Conservation (phyloP, 64 coral and sea anemone genomes). For the Anthopleura sola region DNA sequence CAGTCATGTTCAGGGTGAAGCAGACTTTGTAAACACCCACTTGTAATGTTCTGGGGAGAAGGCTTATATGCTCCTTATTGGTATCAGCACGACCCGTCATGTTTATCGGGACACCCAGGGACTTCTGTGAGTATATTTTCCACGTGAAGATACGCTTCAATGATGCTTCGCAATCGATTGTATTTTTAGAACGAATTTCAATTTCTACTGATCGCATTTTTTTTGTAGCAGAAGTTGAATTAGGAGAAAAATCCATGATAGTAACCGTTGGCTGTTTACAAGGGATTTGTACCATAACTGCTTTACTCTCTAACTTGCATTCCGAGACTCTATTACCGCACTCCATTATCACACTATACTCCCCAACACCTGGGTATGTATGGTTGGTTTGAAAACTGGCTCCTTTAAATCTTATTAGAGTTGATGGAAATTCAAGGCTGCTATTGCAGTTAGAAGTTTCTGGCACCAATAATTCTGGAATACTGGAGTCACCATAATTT, state of each 20-base stretch:
- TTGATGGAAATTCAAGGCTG: not conserved
- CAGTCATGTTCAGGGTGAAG: slow-evolving; percentile 23
- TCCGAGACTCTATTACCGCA: not conserved
- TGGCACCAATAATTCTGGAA: not conserved
- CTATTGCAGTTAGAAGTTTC: not conserved
- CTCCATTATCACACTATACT: not conserved
- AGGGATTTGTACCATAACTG: not conserved
- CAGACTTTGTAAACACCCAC: not conserved
- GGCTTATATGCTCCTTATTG: not conserved
- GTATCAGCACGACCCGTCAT: not conserved
- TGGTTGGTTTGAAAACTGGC: not conserved
- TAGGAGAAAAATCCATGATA: not conserved
- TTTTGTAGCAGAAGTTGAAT: not conserved
- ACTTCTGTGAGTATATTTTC: not conserved
- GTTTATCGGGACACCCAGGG: not conserved
- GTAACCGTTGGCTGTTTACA: slow-evolving; percentile 2
- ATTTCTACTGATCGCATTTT: not conserved
- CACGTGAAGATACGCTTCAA: not conserved
- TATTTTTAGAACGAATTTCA: slow-evolving; percentile 11
- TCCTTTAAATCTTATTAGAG: not conserved
- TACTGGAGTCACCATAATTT: not conserved
- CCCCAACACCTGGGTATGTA: not conserved
- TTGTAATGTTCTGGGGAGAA: not conserved
- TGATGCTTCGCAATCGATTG: not conserved
- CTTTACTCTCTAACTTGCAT: not conserved